Evolutionary conservation across 2,888 invertebrate species (phyloP).

Genomic region (Netelia fuscicornis): DNA sequence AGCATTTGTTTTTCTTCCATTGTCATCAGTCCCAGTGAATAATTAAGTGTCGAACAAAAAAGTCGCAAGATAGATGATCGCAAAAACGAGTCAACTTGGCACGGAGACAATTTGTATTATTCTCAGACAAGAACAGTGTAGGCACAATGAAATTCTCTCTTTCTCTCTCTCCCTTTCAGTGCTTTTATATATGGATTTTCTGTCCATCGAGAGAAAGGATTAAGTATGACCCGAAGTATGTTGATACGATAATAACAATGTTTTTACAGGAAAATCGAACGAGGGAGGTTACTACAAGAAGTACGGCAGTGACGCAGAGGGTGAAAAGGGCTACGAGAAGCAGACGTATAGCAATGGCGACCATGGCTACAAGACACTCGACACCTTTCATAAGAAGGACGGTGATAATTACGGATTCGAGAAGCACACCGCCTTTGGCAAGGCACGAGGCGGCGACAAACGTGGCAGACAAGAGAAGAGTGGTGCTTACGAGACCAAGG

Average conservation of each 20-base stretch:
- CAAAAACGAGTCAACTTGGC: background rate
- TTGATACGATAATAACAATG: conserved; percentile 63
- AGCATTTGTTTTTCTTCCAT: conserved; percentile 10
- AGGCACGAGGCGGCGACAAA: conserved; percentile 80
- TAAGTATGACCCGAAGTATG: conserved; percentile 12
- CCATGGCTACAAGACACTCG: conserved; percentile 90
- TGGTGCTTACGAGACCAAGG: conserved; percentile 77
- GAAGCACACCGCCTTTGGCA: conserved; percentile 89
- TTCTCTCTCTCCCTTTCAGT: background rate
- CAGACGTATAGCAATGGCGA: conserved; percentile 89
- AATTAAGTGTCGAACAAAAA: conserved; percentile 9
- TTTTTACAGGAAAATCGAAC: conserved; percentile 84
- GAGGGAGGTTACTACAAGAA: conserved; percentile 86
- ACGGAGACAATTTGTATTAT: background rate
- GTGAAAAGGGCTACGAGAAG: conserved; percentile 88
- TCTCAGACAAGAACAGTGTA: conserved; percentile 8
- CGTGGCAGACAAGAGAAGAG: conserved; percentile 76
- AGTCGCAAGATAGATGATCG: background rate
- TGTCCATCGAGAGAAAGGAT: conserved; percentile 30
- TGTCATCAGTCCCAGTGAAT: conserved; percentile 7
- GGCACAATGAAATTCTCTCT: background rate
- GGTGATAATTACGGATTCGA: conserved; percentile 91
- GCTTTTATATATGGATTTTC: background rate
- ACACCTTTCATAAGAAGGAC: conserved; percentile 90
- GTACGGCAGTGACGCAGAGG: conserved; percentile 88